Conservation (phyloP, 2,888 invertebrate species). For the Nemoura dubitans region DNA sequence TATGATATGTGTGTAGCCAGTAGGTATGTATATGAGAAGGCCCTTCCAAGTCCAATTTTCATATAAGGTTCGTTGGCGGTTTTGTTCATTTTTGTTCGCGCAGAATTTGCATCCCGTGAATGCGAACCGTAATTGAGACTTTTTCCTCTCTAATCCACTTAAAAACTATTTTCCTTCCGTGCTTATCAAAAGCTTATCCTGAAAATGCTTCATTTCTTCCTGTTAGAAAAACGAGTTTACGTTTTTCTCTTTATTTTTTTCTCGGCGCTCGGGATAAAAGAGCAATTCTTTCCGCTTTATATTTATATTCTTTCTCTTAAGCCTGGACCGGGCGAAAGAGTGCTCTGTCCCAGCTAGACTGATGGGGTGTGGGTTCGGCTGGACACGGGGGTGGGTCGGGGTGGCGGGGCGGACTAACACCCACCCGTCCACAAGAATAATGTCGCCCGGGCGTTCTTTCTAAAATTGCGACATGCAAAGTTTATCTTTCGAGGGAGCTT, state of each 20-base stretch:
- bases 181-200: slow-evolving; percentile 12
- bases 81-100: too few species aligned
- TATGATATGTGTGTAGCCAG: too few species aligned
- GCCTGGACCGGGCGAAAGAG: not conserved
- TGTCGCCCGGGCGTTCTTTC: slow-evolving; percentile 9
- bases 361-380: not conserved
- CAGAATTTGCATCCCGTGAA: too few species aligned
- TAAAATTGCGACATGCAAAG: slow-evolving; percentile 21
- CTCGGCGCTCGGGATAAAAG: not conserved
- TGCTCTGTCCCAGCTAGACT: not conserved
- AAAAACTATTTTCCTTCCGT: not conserved
- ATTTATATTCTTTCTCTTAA: slow-evolving; percentile 12
- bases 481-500: slow-evolving; percentile 30
- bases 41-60: too few species aligned
- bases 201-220: slow-evolving; percentile 12
- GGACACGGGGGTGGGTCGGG: not conserved
- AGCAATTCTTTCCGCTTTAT: not conserved
- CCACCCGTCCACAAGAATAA: slow-evolving; percentile 23
- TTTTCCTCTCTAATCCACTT: not conserved
- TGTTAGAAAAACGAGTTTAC: not conserved
- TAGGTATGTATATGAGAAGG: too few species aligned
- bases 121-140: not conserved
- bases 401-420: not conserved
- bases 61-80: too few species aligned
- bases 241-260: not conserved